Evolutionary conservation across 2,797 vertebrate species (phyloP), one percentile per base, ranked within the genome.

Genomic region (Leptatherina wallacei): DNA sequence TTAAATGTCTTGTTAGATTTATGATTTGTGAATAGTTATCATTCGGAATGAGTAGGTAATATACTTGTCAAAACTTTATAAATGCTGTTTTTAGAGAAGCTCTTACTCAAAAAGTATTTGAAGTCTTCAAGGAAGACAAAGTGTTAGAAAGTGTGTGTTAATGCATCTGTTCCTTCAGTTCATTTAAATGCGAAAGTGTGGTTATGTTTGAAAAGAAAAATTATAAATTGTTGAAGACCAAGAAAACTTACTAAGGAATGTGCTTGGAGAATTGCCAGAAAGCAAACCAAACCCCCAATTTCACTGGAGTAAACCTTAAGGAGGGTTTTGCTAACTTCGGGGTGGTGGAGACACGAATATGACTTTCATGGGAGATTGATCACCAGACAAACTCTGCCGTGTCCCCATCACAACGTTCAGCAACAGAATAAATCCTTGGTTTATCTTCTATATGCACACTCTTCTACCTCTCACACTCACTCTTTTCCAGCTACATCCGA

Each of bases 401-500:
- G 49, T 51, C 49, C 3, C 6, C 49, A 11, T 22, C 47, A 22
- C 47, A 51, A 10, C 20, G n/a, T n/a, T 47, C 44, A 20, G 44
- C 44, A 47, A 20, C 20, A n/a, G 13, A 14, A 1, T 44, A 5
- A 11, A 13, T 38, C 36, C 3, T 38, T 16, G 58, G 65, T 61
- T 6, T n/a, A 16, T 44, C 30, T 57, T 14, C 57, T 11, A 54
- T 58, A 16, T 27, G 22, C 36, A 30, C 70, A n/a, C 5, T 49
- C 33, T 54, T 51, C 35, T 16, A 51, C 14, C 49, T 35, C 24
- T 40, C 44, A 54, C n/a, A 20, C 44, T 44, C 65, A 27, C 22
- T 54, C 33, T 33, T 67, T 33, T 52, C 24, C 56, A 59, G 42
- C 49, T 58, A 61, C 49, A 35, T n/a, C 9, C n/a, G 55, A 27